These are phyloP conservation scores for Poecilobothrus nobilitatus DNA, from an alignment of 2,888 invertebrate species.

Conservation along the genomic window DNA sequence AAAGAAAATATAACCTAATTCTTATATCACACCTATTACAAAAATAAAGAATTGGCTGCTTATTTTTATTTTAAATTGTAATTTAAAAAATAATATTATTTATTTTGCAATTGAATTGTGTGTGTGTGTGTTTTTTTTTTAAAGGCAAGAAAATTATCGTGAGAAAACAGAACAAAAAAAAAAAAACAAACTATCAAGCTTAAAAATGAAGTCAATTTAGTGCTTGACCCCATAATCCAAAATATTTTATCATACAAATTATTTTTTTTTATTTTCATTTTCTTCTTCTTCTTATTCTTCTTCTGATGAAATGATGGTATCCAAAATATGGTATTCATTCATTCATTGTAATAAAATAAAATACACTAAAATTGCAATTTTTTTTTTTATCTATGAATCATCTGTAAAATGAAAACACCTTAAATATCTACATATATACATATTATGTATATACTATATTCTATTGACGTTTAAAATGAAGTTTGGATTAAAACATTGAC, in stretches of 20 bases:
- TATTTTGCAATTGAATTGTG: not conserved
- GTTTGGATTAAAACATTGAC: not conserved
- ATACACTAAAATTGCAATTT: not conserved
- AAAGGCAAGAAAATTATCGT: not conserved
- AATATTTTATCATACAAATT: not conserved
- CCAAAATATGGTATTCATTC: too few relatives aligned
- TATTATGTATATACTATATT: not conserved
- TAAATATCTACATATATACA: not conserved
- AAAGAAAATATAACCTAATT: too few relatives aligned
- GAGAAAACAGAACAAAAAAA: not conserved
- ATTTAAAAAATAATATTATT: not conserved
- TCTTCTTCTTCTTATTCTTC: too few relatives aligned
- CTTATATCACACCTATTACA: too few relatives aligned
- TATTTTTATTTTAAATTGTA: not conserved
- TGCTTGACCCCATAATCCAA: not conserved
- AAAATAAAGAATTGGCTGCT: too few relatives aligned
- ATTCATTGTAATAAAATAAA: too few relatives aligned
- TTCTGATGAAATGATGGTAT: too few relatives aligned
- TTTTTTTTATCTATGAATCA: not conserved
- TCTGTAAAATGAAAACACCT: not conserved
- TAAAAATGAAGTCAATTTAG: not conserved
- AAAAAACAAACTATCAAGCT: not conserved
- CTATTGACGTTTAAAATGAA: too few relatives aligned
- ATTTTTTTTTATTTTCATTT: too few relatives aligned
- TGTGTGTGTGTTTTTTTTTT: not conserved